A percentile compares a stretch with the other conserved stretches of the same genome.
These are phyloP conservation scores for Rhyacophila brunnea DNA, from an alignment of 1,140 invertebrate genomes.

Conservation along the genomic window DNA sequence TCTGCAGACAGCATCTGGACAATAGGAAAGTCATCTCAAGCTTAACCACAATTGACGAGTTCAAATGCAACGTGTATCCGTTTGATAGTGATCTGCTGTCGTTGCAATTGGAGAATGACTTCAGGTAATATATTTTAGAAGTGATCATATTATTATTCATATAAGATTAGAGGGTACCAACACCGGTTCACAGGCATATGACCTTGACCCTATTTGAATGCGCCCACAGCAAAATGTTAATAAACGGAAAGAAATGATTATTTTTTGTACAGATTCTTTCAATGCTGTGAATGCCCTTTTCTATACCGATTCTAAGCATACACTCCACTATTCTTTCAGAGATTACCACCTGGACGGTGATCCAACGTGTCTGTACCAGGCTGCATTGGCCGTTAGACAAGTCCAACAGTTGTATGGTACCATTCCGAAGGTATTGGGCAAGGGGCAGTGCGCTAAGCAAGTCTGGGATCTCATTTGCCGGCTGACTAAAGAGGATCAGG, in stretches of 20 bases:
- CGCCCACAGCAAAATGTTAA: too few relatives aligned
- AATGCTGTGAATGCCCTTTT: too few relatives aligned
- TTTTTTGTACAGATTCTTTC: too few relatives aligned
- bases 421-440: slow-evolving; percentile 86
- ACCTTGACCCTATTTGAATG: too few relatives aligned
- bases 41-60: slow-evolving; percentile 79
- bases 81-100: slow-evolving; percentile 91
- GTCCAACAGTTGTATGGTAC: slow-evolving; percentile 87
- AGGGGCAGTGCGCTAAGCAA: slow-evolving; percentile 83
- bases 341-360: slow-evolving; percentile 87
- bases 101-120: slow-evolving; percentile 83
- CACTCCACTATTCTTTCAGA: slow-evolving; percentile 44
- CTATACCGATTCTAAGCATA: too few relatives aligned
- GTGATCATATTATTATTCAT: too few relatives aligned
- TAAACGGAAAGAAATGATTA: too few relatives aligned
- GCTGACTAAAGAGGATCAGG: slow-evolving; percentile 66
- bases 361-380: slow-evolving; percentile 81
- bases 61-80: slow-evolving; percentile 84
- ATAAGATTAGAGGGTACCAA: too few relatives aligned
- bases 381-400: slow-evolving; percentile 83
- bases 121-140: too few relatives aligned
- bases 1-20: slow-evolving; percentile 83
- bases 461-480: slow-evolving; percentile 85
- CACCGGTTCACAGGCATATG: too few relatives aligned
- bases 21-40: slow-evolving; percentile 78